These are phyloP conservation scores for Epinotia bilunana DNA, from an alignment of 2,888 invertebrate genomes.

Conservation along the genomic window DNA sequence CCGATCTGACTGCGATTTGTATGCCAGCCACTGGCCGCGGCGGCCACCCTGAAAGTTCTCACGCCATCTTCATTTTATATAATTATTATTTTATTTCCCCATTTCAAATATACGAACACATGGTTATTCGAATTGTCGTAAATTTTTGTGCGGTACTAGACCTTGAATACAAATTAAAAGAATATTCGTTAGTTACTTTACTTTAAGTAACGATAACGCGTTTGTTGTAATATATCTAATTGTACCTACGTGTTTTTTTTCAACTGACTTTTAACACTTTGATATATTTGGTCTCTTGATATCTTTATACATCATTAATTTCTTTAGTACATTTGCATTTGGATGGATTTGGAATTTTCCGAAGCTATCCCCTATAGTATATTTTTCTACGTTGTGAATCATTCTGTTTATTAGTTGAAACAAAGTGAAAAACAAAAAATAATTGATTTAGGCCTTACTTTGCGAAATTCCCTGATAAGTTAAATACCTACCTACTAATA, in stretches of 20 bases:
- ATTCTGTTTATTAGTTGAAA: too few species aligned
- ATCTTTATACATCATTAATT: too few species aligned
- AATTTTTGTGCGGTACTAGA: slow-evolving; percentile 8
- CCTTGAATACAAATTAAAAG: slow-evolving; percentile 18
- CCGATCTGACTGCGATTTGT: slow-evolving; percentile 51
- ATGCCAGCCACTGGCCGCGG: slow-evolving; percentile 57
- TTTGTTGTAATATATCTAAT: slow-evolving; percentile 9
- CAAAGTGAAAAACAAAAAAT: too few species aligned
- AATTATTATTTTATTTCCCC: slow-evolving; percentile 77
- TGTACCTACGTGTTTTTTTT: slow-evolving; percentile 1
- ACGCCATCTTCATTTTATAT: slow-evolving; percentile 74
- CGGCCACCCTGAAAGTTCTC: slow-evolving; percentile 78
- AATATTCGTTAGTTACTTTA: slow-evolving; percentile 1
- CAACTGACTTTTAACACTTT: background rate
- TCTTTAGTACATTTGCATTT: too few species aligned
- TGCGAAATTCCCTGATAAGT: too few species aligned
- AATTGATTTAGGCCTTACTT: too few species aligned
- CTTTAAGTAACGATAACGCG: slow-evolving; percentile 3
- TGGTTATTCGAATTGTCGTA: slow-evolving; percentile 25
- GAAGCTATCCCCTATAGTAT: too few species aligned
- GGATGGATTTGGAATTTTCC: too few species aligned
- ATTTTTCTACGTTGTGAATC: too few species aligned
- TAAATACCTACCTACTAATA: too few species aligned
- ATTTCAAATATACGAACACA: slow-evolving; percentile 64
- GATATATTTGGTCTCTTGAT: too few species aligned